Evolutionary conservation across 2,888 invertebrate species (phyloP), one percentile per base, ranked within the genome.

Genomic region (Emmelina monodactyla): DNA sequence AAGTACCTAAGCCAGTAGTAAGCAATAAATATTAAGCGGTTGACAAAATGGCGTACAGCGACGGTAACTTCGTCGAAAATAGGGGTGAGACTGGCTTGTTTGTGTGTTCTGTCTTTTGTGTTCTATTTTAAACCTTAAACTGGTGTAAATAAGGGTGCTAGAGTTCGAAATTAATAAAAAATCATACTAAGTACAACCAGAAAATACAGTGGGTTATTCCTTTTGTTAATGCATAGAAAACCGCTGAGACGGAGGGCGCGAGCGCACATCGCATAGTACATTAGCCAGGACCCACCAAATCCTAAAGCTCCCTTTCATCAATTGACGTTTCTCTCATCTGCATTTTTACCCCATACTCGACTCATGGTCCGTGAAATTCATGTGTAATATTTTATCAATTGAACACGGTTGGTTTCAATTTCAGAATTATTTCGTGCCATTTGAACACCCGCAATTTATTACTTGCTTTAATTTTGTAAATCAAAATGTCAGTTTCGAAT

Each of bases 331-430:
- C 52, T 52, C 62, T 67, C 63, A 75, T 76, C 60, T 70, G 56
- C 66, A 75, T 75, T 75, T 71, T 72, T 70, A 58, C 42, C 58
- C 64, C 51, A 68, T 69, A 64, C 59, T 55, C 54, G 46, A 56
- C 44, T 60, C 59, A 69, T 64, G 67, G 55, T 48, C 66, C 67
- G 58, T 76, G 66, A 68, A 75, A 73, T 58, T 53, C 50, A 56
- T 59, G 55, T 53, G 57, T 62, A 65, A 70, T 78, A 75, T 68
- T 71, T 78, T 69, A 73, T 69, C 62, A 69, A 72, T 75, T 75
- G 64, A 58, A 51, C 55, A 68, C 63, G 70, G 65, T 66, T 49
- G 61, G 65, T 62, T 71, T 66, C 61, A 57, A 67, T 68, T 68
- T 64, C 47, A 51, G 49, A 55, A 63, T 68, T 62, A 62, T 50